Conservation (phyloP, 2,113 vertebrate species). For the Siniperca knerii region DNA sequence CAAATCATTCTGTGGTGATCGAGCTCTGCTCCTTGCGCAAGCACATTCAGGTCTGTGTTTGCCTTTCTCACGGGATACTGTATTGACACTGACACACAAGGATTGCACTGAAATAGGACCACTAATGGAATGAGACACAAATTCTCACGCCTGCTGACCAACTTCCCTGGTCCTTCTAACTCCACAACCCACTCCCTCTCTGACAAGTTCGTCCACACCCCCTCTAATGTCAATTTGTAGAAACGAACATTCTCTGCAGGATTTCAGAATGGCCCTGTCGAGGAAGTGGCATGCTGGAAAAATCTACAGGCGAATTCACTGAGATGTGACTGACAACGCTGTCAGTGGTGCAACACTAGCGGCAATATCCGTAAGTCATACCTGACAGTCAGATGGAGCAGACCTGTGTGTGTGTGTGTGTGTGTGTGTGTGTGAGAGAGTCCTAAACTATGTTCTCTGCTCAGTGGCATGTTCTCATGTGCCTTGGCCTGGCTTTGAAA, state of each 20-base stretch:
- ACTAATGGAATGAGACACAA: slow-evolving; percentile 35
- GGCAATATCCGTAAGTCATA: slow-evolving; percentile 59
- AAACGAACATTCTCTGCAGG: slow-evolving; percentile 49
- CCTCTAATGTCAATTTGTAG: slow-evolving; percentile 41
- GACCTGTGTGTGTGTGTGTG: slow-evolving; percentile 24
- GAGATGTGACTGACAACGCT: slow-evolving; percentile 65
- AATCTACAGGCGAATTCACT: slow-evolving; percentile 49
- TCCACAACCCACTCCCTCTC: slow-evolving; percentile 6
- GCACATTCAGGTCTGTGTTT: slow-evolving; percentile 32
- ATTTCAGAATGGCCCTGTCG: slow-evolving; percentile 23
- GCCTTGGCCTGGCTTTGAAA: slow-evolving; percentile 46
- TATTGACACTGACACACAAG: background rate
- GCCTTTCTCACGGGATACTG: slow-evolving; percentile 35
- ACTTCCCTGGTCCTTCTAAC: slow-evolving; percentile 4
- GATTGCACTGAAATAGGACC: slow-evolving; percentile 17
- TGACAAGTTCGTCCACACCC: slow-evolving; percentile 7
- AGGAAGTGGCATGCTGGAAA: slow-evolving; percentile 20
- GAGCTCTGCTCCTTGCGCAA: slow-evolving; percentile 13
- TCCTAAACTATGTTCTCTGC: slow-evolving; percentile 23
- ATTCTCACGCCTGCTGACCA: slow-evolving; percentile 24
- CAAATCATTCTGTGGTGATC: slow-evolving; percentile 28
- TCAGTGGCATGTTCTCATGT: slow-evolving; percentile 32
- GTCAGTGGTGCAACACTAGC: slow-evolving; percentile 49
- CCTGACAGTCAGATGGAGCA: slow-evolving; percentile 50
- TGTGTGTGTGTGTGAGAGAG: slow-evolving; percentile 21